A percentile compares a stretch with the other conserved stretches of the same genome.
Evolutionary conservation across 1,140 invertebrate genomes (phyloP).

Genomic region (Melanaphis sacchari): DNA sequence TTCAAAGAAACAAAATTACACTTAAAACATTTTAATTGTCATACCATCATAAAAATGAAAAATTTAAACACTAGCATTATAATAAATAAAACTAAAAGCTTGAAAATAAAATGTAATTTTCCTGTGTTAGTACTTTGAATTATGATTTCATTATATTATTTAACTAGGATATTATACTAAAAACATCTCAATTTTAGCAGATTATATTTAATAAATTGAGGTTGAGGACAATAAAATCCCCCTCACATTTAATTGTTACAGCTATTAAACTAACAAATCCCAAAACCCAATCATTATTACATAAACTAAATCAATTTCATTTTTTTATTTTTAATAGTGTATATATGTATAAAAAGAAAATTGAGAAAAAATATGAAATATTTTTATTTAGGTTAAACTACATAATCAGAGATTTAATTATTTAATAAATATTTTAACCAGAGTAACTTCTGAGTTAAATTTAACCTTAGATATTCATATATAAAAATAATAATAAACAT

Average conservation of each 20-base stretch:
- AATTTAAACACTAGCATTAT: neutral
- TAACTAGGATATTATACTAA: neutral
- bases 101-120: neutral
- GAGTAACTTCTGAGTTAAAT: neutral
- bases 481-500: neutral
- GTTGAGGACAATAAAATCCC: conserved; percentile 26
- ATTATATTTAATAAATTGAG: conserved; percentile 13
- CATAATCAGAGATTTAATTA: neutral
- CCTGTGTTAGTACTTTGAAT: neutral
- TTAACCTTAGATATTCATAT: neutral
- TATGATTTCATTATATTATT: neutral
- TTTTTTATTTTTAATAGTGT: neutral
- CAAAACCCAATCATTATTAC: neutral
- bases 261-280: neutral
- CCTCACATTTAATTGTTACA: neutral
- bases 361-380: neutral
- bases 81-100: neutral
- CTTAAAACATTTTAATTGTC: neutral
- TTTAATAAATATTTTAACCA: neutral
- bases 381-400: neutral
- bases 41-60: neutral
- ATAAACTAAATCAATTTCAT: neutral
- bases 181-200: neutral
- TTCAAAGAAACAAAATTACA: neutral
- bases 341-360: neutral